phyloP scores from a whole-genome alignment of 2,797 vertebrate species.

The Sebastiscus albofasciatus region DNA sequence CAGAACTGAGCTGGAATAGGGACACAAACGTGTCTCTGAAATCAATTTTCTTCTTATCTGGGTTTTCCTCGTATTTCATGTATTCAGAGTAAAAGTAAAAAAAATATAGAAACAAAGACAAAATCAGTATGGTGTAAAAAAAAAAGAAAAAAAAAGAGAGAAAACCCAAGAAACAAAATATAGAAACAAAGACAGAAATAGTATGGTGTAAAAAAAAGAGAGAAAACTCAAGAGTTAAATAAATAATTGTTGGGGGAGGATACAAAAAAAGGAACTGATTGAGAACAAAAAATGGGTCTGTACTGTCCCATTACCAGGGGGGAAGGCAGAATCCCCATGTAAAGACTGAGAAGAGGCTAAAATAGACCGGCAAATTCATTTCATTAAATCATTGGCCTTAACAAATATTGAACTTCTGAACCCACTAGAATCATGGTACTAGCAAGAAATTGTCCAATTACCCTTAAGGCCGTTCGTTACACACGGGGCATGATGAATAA shows the following conservation, averaged over 20 bases:
- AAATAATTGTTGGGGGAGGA: constrained; percentile 15
- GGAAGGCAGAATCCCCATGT: background rate
- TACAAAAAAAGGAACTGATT: constrained; percentile 4
- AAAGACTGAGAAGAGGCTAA: background rate
- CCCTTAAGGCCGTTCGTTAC: background rate
- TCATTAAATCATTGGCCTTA: background rate
- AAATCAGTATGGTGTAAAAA: background rate
- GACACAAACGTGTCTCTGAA: background rate
- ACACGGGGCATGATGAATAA: no score
- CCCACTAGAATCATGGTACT: no score
- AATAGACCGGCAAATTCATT: background rate
- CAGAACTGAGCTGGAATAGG: constrained; percentile 1
- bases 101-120: background rate
- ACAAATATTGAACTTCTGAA: background rate
- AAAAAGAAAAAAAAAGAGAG: background rate
- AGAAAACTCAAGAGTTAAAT: constrained; percentile 19
- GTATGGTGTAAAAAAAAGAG: background rate
- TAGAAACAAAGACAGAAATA: background rate
- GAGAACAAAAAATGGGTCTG: background rate
- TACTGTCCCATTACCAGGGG: background rate
- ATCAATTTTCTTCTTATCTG: background rate
- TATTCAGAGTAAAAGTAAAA: background rate
- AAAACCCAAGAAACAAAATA: background rate
- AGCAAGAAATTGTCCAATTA: background rate
- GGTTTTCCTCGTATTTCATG: background rate